Percentiles rank a stretch among this genome's conserved stretches.
Evolutionary conservation across 2,888 invertebrate genomes (phyloP).

Genomic region (Rhopalosiphum nymphaeae): DNA sequence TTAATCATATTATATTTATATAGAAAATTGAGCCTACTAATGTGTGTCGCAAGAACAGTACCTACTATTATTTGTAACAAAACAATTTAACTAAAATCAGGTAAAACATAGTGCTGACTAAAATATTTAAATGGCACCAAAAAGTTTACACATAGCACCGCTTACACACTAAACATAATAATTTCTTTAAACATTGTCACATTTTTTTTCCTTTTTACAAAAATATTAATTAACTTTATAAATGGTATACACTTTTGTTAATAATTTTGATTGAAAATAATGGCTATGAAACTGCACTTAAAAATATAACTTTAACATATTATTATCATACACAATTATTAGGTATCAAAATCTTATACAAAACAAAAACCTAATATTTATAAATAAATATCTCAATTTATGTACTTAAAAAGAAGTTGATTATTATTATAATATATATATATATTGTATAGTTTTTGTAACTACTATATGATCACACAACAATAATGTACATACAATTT

Average conservation of each 20-base stretch:
- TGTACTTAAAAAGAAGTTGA: constrained; percentile 48
- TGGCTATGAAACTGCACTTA: constrained; percentile 60
- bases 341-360: constrained; percentile 64
- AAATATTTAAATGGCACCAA: constrained; percentile 64
- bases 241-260: constrained; percentile 45
- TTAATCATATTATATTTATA: constrained; percentile 1
- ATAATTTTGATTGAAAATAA: constrained; percentile 63
- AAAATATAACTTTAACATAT: constrained; percentile 50
- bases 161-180: constrained; percentile 59
- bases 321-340: constrained; percentile 63
- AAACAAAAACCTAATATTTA: constrained; percentile 52
- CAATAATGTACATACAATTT: constrained; percentile 57
- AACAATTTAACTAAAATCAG: constrained; percentile 63
- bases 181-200: constrained; percentile 44
- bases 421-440: constrained; percentile 46
- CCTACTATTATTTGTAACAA: constrained; percentile 55
- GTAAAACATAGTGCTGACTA: constrained; percentile 62
- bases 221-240: constrained; percentile 55
- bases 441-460: constrained; percentile 47
- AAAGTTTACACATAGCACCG: constrained; percentile 64
- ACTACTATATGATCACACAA: constrained; percentile 52
- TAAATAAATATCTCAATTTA: constrained; percentile 52
- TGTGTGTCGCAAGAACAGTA: constrained; percentile 31
- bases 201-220: constrained; percentile 45
- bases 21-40: constrained; percentile 63